Evolutionary conservation across 2,888 invertebrate species (phyloP), one percentile per base, ranked within the genome.

Genomic region (Pediacus dermestoides): DNA sequence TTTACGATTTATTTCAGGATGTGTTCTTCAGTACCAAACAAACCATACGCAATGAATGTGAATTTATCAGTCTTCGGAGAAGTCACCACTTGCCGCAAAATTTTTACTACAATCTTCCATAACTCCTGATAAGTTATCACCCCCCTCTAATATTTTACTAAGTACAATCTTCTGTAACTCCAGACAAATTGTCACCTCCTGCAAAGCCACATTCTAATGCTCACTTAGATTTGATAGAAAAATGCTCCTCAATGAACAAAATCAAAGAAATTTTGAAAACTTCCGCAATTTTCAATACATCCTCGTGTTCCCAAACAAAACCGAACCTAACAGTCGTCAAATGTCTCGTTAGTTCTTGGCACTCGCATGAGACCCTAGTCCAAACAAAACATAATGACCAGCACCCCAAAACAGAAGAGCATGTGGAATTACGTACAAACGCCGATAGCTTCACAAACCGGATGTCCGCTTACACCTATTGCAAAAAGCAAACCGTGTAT

Each of bases 391-490:
- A 28, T 56, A 23, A 26, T 52, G 28, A 56, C 58, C 3, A 60
- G 58, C 25, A 58, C 60, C 2, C 63, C 64, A 2, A 64, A 55
- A 22, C 67, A 67, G 43, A 61, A 60, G 38, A 67, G 63, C 39
- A 64, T 67, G 36, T 48, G 64, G 37, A 64, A 53, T 48, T 67
- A 59, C 39, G 37, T 65, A 1, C 45, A 37, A 12, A 14, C 46
- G 3, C 33, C 44, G 8, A 43, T 22, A 34, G 36, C 22, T 14
- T 22, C n/a, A 4, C 10, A 16, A 10, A 21, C 28, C 4, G 22
- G 31, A 7, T n/a, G n/a, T n/a, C 25, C 34, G 1, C 32, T 31
- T 3, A 13, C 28, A n/a, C 28, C 33, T 4, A 4, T 23, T n/a
- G 23, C 9, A n/a, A 46, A 36, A 25, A 42, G 27, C 2, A 62